Evolutionary conservation across 1,140 invertebrate genomes (phyloP).

Genomic region (Drosophila watanabei): DNA sequence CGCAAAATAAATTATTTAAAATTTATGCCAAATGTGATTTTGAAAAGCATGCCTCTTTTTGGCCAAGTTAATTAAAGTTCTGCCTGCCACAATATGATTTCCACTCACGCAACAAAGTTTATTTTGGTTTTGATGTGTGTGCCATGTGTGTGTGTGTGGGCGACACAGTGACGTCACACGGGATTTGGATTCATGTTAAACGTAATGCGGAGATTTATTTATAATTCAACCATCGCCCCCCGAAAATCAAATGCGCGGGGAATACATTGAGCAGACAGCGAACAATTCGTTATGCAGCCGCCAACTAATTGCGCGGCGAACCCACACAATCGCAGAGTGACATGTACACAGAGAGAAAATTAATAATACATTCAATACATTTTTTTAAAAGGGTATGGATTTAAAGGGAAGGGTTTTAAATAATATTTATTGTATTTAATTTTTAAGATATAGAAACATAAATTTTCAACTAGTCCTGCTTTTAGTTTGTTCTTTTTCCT

Average conservation of each 20-base stretch:
- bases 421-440: not conserved
- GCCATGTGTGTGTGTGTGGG: conserved; percentile 22
- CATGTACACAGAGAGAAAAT: conserved; percentile 18
- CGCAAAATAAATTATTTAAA: conserved; percentile 27
- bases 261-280: conserved; percentile 10
- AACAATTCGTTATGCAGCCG: conserved; percentile 57
- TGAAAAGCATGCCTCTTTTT: not conserved
- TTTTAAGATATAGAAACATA: too few relatives aligned
- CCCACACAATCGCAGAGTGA: conserved; percentile 36
- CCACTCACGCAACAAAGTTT: conserved; percentile 38
- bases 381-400: accelerated
- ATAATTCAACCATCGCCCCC: conserved; percentile 57
- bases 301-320: conserved; percentile 71
- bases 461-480: too few relatives aligned
- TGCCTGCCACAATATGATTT: conserved; percentile 35
- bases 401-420: not conserved
- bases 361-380: not conserved
- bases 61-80: conserved; percentile 33
- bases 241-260: conserved; percentile 39
- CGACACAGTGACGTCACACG: conserved; percentile 63
- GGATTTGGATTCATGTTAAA: conserved; percentile 65
- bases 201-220: conserved; percentile 74
- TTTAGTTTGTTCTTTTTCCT: too few relatives aligned
- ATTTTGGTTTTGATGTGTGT: conserved; percentile 7
- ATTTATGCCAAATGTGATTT: conserved; percentile 26